These are phyloP conservation scores for Calypte anna DNA, from an alignment of 2,113 vertebrate genomes.

Conservation along the genomic window DNA sequence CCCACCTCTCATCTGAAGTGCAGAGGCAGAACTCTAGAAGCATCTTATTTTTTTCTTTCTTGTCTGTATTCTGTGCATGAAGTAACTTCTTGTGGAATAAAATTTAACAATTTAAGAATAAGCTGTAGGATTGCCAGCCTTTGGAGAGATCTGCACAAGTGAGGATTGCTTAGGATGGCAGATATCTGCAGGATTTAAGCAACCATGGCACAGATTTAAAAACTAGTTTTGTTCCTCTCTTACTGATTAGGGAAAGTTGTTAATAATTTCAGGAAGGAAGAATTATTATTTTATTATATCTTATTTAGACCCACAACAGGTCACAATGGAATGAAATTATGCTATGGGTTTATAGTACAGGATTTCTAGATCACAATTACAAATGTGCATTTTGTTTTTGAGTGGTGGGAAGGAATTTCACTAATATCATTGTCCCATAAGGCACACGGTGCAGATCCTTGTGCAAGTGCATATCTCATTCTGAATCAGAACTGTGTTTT, in stretches of 20 bases:
- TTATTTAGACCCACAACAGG: background rate
- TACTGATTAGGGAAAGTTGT: background rate
- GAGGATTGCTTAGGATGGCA: background rate
- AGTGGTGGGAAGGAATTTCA: background rate
- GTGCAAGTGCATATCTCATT: background rate
- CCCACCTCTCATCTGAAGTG: background rate
- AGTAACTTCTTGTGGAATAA: background rate
- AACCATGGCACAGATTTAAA: background rate
- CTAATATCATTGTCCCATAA: background rate
- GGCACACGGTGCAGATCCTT: accelerated
- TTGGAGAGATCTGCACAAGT: background rate
- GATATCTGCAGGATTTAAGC: background rate
- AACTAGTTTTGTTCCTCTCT: background rate
- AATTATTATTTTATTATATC: background rate
- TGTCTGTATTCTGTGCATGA: background rate
- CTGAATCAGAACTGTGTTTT: background rate
- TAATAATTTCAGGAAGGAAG: background rate
- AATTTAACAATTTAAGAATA: background rate
- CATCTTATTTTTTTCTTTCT: background rate
- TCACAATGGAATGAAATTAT: background rate
- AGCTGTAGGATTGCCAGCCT: background rate
- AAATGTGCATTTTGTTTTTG: background rate
- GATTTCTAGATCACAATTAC: background rate
- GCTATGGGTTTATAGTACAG: background rate
- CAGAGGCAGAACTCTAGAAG: background rate